Conservation (phyloP, 2,797 vertebrate species). For the Xiphophorus birchmanni region DNA sequence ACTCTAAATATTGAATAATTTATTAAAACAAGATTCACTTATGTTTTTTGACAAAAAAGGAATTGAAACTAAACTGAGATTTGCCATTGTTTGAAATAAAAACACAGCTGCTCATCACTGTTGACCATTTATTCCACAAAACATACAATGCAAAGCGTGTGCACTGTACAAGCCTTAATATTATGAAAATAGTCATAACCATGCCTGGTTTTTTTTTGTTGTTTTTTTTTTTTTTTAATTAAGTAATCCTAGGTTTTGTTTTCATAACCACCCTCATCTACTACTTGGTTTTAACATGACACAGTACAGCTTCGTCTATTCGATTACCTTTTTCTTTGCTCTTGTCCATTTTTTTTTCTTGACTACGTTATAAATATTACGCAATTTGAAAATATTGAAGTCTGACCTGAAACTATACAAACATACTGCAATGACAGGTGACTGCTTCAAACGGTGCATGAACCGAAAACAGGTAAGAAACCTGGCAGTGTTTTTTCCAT, state of each 20-base stretch:
- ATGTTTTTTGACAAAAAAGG: neutral
- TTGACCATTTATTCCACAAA: conserved; percentile 86
- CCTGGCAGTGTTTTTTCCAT: conserved; percentile 78
- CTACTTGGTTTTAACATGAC: conserved; percentile 58
- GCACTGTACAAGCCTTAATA: conserved; percentile 82
- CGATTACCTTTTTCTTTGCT: conserved; percentile 50
- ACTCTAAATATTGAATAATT: neutral
- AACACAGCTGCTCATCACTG: conserved; percentile 59
- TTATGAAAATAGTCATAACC: conserved; percentile 83
- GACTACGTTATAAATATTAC: conserved; percentile 76
- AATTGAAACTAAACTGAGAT: neutral
- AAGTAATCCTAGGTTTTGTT: conserved; percentile 49
- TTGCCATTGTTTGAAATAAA: conserved; percentile 48
- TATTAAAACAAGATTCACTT: neutral
- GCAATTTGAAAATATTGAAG: conserved; percentile 75
- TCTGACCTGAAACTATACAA: conserved; percentile 78
- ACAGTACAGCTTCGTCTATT: conserved; percentile 62
- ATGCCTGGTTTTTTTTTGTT: conserved; percentile 71
- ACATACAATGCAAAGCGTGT: conserved; percentile 85
- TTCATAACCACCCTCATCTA: conserved; percentile 64
- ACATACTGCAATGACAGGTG: conserved; percentile 73
- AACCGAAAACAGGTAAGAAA: conserved; percentile 65
- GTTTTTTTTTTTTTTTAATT: conserved; percentile 25
- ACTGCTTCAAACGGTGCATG: conserved; percentile 69
- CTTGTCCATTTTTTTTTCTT: conserved; percentile 55